phyloP scores from a whole-genome alignment of 1,140 invertebrate genomes.

The Amphibalanus amphitrite region DNA sequence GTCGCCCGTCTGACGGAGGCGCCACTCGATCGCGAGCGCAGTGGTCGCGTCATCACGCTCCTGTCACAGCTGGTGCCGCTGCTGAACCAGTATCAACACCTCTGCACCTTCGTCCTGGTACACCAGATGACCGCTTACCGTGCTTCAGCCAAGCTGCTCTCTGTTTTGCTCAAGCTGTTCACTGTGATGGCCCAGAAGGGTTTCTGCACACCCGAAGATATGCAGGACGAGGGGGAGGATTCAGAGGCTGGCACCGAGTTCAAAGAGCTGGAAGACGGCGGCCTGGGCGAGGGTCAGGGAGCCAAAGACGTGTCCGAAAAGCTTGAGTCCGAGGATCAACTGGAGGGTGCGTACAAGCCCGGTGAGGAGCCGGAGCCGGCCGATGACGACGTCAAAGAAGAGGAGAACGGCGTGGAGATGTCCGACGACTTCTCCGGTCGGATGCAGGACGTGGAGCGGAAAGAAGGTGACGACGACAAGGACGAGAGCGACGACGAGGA shows the following conservation, averaged over 20 bases:
- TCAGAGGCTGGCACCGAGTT: constrained; percentile 27
- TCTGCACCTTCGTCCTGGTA: constrained; percentile 58
- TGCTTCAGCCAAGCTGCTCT: constrained; percentile 60
- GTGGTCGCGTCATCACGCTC: neutral
- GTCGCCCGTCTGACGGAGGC: no score
- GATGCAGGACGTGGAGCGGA: constrained; percentile 57
- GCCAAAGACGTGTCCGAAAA: constrained; percentile 85
- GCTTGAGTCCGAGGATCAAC: constrained; percentile 84
- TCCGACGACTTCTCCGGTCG: constrained; percentile 78
- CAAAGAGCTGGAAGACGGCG: constrained; percentile 40
- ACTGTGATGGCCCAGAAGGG: constrained; percentile 71
- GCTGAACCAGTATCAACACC: constrained; percentile 53
- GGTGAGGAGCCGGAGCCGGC: constrained; percentile 49
- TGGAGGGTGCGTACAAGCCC: constrained; percentile 66
- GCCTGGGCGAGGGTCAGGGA: constrained; percentile 81
- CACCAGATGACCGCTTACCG: constrained; percentile 55
- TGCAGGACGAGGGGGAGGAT: constrained; percentile 37
- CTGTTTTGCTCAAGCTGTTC: constrained; percentile 66
- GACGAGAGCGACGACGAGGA: constrained; percentile 42
- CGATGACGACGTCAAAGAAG: constrained; percentile 52
- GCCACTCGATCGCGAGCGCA: no score
- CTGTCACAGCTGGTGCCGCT: constrained; percentile 36
- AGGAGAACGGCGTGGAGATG: constrained; percentile 89
- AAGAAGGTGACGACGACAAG: constrained; percentile 39
- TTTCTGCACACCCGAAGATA: constrained; percentile 78